Conservation (phyloP, 2,888 invertebrate species). For the Plagiodera versicolora region DNA sequence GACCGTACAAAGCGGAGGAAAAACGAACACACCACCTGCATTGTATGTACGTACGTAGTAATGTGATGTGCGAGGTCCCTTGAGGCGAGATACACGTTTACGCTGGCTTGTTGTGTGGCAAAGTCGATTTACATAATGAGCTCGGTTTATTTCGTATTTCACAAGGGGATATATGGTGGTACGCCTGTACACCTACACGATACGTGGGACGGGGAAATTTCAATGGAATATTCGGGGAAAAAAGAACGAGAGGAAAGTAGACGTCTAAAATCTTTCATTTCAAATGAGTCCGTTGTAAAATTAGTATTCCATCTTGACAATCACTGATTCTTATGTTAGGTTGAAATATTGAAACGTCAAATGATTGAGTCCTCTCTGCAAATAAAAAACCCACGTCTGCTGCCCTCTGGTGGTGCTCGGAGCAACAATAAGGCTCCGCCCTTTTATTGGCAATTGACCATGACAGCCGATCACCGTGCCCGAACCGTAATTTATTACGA, state of each 20-base stretch:
- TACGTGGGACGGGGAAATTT: background rate
- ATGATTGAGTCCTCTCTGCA: no score
- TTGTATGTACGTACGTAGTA: slow-evolving; percentile 26
- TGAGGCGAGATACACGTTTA: slow-evolving; percentile 25
- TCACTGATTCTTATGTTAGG: no score
- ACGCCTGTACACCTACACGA: background rate
- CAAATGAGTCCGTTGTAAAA: no score
- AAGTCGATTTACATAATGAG: slow-evolving; percentile 45
- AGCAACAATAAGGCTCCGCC: slow-evolving; percentile 27
- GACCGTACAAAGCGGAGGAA: no score
- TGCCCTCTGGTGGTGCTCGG: slow-evolving; percentile 18
- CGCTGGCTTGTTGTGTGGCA: slow-evolving; percentile 38
- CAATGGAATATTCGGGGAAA: background rate
- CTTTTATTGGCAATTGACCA: slow-evolving; percentile 33
- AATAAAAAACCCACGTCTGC: slow-evolving; percentile 27
- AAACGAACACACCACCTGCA: slow-evolving; percentile 41
- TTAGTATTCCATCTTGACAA: no score
- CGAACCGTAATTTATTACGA: slow-evolving; percentile 30
- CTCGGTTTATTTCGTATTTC: slow-evolving; percentile 16
- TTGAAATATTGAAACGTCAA: no score
- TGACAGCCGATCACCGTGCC: slow-evolving; percentile 30
- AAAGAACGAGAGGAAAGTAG: no score
- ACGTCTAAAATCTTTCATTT: no score
- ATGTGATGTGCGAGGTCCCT: slow-evolving; percentile 31
- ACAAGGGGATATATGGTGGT: background rate